Evolutionary conservation across 2,888 invertebrate genomes (phyloP).

Genomic region (Yponomeuta plumbellus): DNA sequence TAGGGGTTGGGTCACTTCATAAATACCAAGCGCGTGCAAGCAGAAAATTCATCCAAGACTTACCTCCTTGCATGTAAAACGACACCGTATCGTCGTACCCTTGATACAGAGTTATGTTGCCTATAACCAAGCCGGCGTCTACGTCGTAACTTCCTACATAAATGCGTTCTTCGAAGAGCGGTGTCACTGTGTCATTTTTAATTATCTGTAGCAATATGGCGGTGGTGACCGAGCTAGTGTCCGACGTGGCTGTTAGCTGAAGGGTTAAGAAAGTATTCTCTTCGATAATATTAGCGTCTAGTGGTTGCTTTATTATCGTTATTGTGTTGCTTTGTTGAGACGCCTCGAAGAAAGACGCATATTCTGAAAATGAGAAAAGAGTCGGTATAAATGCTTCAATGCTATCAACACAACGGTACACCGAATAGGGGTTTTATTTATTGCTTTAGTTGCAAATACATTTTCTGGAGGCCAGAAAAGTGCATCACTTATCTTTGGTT

Average conservation of each 20-base stretch:
- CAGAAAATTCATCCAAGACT: not conserved
- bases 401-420: not conserved
- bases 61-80: constrained; percentile 48
- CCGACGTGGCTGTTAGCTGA: constrained; percentile 39
- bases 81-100: constrained; percentile 49
- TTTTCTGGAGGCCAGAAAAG: no score
- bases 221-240: constrained; percentile 33
- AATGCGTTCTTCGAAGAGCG: constrained; percentile 42
- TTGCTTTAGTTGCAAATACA: no score
- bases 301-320: constrained; percentile 38
- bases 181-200: constrained; percentile 50
- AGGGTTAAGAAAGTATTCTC: constrained; percentile 44
- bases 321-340: constrained; percentile 34
- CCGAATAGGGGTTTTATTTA: no score
- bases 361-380: constrained; percentile 35
- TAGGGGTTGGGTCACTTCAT: not conserved
- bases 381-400: not conserved
- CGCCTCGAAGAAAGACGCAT: constrained; percentile 36
- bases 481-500: no score
- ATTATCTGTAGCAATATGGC: constrained; percentile 49
- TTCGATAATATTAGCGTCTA: constrained; percentile 36
- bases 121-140: constrained; percentile 35
- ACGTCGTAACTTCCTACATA: constrained; percentile 45
- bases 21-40: constrained; percentile 6
- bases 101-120: constrained; percentile 40